Percentiles rank a stretch among this genome's conserved stretches.
These are phyloP conservation scores for Aleiodes alternator DNA, from an alignment of 2,888 invertebrate species.

Conservation along the genomic window DNA sequence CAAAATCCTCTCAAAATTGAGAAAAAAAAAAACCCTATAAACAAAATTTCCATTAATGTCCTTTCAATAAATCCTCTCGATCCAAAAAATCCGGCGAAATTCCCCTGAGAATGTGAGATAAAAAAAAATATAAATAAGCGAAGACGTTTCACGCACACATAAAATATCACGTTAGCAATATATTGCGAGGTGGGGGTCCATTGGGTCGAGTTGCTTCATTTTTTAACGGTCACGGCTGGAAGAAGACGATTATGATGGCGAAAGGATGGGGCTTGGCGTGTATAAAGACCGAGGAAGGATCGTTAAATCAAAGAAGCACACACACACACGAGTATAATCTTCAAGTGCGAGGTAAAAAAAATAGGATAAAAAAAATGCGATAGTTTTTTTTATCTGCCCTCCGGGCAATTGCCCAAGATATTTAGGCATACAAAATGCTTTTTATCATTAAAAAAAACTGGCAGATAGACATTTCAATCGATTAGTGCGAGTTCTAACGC, in stretches of 20 bases:
- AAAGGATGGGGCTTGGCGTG: conserved; percentile 20
- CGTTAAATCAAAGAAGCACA: conserved; percentile 8
- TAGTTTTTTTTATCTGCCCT: too few species aligned
- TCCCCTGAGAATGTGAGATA: too few species aligned
- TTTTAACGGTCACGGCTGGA: conserved; percentile 65
- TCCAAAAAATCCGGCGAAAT: too few species aligned
- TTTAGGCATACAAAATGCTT: background rate
- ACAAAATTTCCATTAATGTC: too few species aligned
- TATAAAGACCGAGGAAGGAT: conserved; percentile 9
- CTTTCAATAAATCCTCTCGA: too few species aligned
- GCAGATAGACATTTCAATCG: conserved; percentile 8
- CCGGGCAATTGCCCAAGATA: background rate
- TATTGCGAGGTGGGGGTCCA: conserved; percentile 55
- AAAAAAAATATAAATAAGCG: background rate
- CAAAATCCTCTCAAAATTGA: too few species aligned
- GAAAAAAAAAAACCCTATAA: too few species aligned
- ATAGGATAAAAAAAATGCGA: background rate
- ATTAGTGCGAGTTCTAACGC: conserved; percentile 20
- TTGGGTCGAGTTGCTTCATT: conserved; percentile 61
- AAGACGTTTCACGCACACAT: conserved; percentile 16
- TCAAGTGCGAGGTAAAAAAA: background rate
- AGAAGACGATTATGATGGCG: conserved; percentile 24
- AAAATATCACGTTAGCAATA: background rate
- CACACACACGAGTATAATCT: background rate
- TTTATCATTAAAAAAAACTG: background rate